These are phyloP conservation scores for Muscina levida DNA, from an alignment of 2,888 invertebrate genomes.

Conservation along the genomic window DNA sequence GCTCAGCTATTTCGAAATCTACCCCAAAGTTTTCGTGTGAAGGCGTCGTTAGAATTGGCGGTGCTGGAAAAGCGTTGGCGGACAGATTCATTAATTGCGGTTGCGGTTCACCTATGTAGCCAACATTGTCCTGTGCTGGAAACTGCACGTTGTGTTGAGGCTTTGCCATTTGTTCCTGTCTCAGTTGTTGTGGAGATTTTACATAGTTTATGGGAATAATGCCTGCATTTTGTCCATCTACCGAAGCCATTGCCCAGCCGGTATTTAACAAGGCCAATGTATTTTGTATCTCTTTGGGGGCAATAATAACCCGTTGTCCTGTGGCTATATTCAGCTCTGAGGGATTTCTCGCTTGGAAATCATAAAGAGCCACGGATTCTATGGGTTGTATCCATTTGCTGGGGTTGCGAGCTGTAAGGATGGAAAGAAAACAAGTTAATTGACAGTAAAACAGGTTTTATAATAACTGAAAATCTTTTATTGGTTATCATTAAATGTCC, in stretches of 20 bases:
- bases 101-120: constrained; percentile 54
- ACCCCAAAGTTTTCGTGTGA: not conserved
- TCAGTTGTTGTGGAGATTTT: constrained; percentile 75
- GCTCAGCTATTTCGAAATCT: constrained; percentile 67
- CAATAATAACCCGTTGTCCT: constrained; percentile 89
- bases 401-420: constrained; percentile 83
- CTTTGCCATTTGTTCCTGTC: constrained; percentile 69
- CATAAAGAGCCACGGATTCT: constrained; percentile 85
- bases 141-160: constrained; percentile 12
- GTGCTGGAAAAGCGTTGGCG: constrained; percentile 71
- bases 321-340: constrained; percentile 89
- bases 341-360: constrained; percentile 86
- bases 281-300: constrained; percentile 91
- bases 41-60: constrained; percentile 59
- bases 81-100: constrained; percentile 73
- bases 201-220: constrained; percentile 84
- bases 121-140: constrained; percentile 13
- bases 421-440: too few species aligned
- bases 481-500: too few species aligned
- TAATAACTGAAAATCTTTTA: too few species aligned
- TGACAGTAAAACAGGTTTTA: too few species aligned
- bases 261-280: constrained; percentile 83
- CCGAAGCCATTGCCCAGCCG: constrained; percentile 85
- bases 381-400: constrained; percentile 86
- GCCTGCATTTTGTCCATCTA: constrained; percentile 83